These are phyloP conservation scores for Blennius ocellaris DNA, from an alignment of 2,113 vertebrate genomes.

Conservation along the genomic window DNA sequence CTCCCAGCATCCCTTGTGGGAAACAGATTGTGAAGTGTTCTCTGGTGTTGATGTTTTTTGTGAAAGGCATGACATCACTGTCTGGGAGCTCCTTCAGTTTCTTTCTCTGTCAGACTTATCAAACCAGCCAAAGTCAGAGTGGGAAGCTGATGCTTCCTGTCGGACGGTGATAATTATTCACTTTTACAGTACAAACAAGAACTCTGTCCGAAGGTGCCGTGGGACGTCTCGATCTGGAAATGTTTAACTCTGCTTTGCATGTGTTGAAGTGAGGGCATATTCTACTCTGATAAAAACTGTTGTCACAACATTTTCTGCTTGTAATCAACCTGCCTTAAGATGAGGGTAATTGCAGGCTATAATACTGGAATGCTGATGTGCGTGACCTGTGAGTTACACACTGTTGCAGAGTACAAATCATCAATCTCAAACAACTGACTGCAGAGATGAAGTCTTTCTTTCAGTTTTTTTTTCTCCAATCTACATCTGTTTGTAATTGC, in stretches of 20 bases:
- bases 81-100: constrained; percentile 62
- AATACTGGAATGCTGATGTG: constrained; percentile 24
- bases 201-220: constrained; percentile 22
- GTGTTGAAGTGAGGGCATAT: constrained; percentile 19
- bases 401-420: constrained; percentile 21
- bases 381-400: constrained; percentile 15
- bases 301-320: constrained; percentile 9
- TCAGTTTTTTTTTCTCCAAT: constrained; percentile 12
- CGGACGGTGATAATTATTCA: constrained; percentile 40
- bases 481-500: constrained; percentile 70
- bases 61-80: constrained; percentile 70
- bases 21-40: constrained; percentile 36
- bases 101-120: constrained; percentile 56
- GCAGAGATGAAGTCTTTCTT: constrained; percentile 27
- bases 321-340: constrained; percentile 36
- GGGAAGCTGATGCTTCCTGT: constrained; percentile 41
- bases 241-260: constrained; percentile 53
- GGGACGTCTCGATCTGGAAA: constrained; percentile 29
- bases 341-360: constrained; percentile 16
- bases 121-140: constrained; percentile 18
- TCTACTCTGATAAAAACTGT: constrained; percentile 39
- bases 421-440: constrained; percentile 24
- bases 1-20: constrained; percentile 12
- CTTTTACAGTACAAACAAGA: constrained; percentile 43
- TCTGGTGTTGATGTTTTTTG: constrained; percentile 46